These are phyloP conservation scores for Drosophila mulleri DNA, from an alignment of 2,888 invertebrate genomes.

Conservation along the genomic window DNA sequence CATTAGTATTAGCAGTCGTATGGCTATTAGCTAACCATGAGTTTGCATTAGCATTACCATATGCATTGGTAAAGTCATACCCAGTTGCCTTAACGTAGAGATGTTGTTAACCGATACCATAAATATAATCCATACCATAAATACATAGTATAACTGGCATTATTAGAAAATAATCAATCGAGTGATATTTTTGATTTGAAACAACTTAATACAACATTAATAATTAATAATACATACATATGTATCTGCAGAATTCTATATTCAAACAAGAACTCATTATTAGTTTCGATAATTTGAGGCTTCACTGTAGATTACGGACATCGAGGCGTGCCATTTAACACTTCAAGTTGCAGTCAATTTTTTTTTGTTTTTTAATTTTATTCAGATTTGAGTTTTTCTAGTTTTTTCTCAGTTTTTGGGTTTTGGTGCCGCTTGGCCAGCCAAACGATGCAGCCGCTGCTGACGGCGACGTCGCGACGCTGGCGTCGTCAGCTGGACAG, in stretches of 20 bases:
- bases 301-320: constrained; percentile 36
- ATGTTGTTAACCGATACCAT: no score
- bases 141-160: no score
- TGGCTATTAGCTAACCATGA: no score
- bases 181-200: no score
- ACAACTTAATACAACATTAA: no score
- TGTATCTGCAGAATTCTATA: no score
- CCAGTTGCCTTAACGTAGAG: no score
- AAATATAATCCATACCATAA: no score
- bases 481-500: constrained; percentile 35
- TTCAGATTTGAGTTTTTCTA: neutral
- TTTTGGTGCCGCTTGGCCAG: constrained; percentile 60
- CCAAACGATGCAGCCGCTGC: constrained; percentile 52
- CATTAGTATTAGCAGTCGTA: no score
- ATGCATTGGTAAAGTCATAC: neutral
- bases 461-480: neutral
- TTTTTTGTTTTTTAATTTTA: constrained; percentile 10
- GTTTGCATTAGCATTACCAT: neutral
- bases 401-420: constrained; percentile 27
- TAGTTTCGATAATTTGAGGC: neutral
- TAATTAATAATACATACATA: no score
- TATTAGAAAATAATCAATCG: neutral
- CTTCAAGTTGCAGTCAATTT: constrained; percentile 41
- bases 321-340: constrained; percentile 61
- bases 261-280: no score